phyloP scores from a whole-genome alignment of 1,140 invertebrate genomes.

The Zaprionus camerounensis region DNA sequence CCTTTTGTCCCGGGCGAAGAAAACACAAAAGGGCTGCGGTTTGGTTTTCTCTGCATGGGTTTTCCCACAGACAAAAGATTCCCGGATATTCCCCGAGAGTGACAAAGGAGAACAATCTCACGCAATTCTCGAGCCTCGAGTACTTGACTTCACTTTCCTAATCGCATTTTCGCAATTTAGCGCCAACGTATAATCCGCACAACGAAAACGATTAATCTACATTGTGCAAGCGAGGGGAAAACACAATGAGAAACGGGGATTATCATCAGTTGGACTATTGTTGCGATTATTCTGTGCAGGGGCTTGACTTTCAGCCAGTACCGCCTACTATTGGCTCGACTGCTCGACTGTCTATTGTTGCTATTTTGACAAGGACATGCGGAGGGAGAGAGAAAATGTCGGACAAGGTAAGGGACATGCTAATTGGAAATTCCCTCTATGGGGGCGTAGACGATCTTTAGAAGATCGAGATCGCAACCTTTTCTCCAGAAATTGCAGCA shows the following conservation, averaged over 20 bases:
- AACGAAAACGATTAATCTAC: conserved; percentile 79
- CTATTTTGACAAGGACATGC: conserved; percentile 69
- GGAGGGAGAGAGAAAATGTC: conserved; percentile 18
- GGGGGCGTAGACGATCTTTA: conserved; percentile 69
- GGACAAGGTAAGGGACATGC: conserved; percentile 67
- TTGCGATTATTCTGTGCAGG: conserved; percentile 20
- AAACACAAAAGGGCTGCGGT: conserved; percentile 14
- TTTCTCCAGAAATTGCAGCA: conserved; percentile 65
- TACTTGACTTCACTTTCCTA: conserved; percentile 45
- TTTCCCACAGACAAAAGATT: conserved; percentile 60
- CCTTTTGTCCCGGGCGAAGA: conserved; percentile 42
- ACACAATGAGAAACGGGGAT: conserved; percentile 47
- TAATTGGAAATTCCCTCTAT: conserved; percentile 66
- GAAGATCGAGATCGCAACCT: conserved; percentile 38
- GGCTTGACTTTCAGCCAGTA: conserved; percentile 61
- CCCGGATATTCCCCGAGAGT: conserved; percentile 9
- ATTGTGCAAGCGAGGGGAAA: conserved; percentile 8
- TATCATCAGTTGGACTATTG: conserved; percentile 75
- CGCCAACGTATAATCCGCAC: conserved; percentile 77
- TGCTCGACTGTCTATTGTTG: conserved; percentile 60
- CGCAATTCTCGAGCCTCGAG: conserved; percentile 36
- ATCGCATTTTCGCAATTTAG: conserved; percentile 81
- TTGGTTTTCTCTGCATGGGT: not conserved
- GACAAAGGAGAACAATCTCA: conserved; percentile 48
- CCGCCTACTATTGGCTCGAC: conserved; percentile 43